Conservation (phyloP, 1,140 invertebrate genomes). For the Pissodes strobi region DNA sequence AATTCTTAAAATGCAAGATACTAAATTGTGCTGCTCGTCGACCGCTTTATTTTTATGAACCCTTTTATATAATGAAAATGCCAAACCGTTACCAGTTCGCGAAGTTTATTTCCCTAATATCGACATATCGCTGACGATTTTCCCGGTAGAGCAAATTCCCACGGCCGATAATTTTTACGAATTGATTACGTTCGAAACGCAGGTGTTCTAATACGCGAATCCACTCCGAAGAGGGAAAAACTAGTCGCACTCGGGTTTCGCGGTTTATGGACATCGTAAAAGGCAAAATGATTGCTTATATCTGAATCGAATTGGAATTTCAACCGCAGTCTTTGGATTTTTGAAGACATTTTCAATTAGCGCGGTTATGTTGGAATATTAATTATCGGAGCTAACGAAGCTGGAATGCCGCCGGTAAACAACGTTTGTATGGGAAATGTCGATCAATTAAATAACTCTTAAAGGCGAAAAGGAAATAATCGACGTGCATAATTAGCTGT, state of each 20-base stretch:
- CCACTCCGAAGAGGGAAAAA: conserved; percentile 13
- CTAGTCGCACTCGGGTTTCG: conserved; percentile 19
- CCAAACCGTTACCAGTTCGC: background rate
- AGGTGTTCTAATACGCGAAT: conserved; percentile 32
- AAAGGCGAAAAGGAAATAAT: too few relatives aligned
- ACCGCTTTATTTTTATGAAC: background rate
- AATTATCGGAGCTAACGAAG: conserved; percentile 16
- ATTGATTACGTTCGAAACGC: conserved; percentile 25
- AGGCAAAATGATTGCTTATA: conserved; percentile 25
- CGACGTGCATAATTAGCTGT: too few relatives aligned
- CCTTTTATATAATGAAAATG: conserved; percentile 1
- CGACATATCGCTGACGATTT: conserved; percentile 17
- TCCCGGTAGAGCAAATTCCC: conserved; percentile 18
- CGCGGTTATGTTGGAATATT: conserved; percentile 16
- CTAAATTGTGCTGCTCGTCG: too few relatives aligned
- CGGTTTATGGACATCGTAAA: conserved; percentile 33
- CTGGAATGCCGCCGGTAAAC: too few relatives aligned
- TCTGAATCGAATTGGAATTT: conserved; percentile 21
- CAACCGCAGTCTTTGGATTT: conserved; percentile 18
- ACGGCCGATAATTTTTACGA: conserved; percentile 23
- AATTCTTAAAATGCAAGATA: too few relatives aligned
- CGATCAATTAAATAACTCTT: too few relatives aligned
- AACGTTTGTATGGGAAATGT: too few relatives aligned
- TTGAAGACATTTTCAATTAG: conserved; percentile 16
- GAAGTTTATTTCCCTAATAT: conserved; percentile 16